A percentile compares a stretch with the other conserved stretches of the same genome.
Conservation (phyloP, 1,140 invertebrate genomes). For the Pararge aegeria region DNA sequence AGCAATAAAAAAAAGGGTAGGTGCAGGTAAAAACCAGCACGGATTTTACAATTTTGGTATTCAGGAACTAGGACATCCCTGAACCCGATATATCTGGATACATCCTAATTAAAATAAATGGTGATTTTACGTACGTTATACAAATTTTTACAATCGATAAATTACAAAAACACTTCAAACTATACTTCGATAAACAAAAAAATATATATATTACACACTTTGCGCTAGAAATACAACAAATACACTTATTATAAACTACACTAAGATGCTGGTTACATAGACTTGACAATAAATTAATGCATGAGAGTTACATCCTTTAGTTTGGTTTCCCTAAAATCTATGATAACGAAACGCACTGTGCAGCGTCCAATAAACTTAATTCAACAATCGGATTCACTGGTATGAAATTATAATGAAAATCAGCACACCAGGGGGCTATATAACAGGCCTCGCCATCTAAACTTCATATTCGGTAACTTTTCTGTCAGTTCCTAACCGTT, state of each 20-base stretch:
- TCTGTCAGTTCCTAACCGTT: too few species aligned
- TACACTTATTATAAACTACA: slow-evolving; percentile 68
- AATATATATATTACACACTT: slow-evolving; percentile 65
- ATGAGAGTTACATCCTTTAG: slow-evolving; percentile 13
- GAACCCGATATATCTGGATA: too few species aligned
- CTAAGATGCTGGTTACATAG: slow-evolving; percentile 55
- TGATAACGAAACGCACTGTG: slow-evolving; percentile 22
- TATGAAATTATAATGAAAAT: too few species aligned
- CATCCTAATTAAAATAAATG: slow-evolving; percentile 7
- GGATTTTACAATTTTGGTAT: too few species aligned
- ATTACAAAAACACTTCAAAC: slow-evolving; percentile 46
- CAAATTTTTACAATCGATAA: slow-evolving; percentile 49
- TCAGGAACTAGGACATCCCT: too few species aligned
- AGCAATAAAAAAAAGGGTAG: too few species aligned
- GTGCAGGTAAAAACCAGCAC: too few species aligned
- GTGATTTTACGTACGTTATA: slow-evolving; percentile 34
- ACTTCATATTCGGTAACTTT: too few species aligned
- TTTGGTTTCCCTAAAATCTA: slow-evolving; percentile 5
- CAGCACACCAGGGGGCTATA: too few species aligned
- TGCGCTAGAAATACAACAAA: slow-evolving; percentile 70
- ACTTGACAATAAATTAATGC: slow-evolving; percentile 59
- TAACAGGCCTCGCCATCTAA: too few species aligned
- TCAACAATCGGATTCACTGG: neutral
- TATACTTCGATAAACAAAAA: slow-evolving; percentile 46
- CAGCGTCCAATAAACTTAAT: slow-evolving; percentile 13